Percentiles rank a stretch among this genome's conserved stretches.
These are phyloP conservation scores for Drosophila villosipedis DNA, from an alignment of 2,888 invertebrate species.

Conservation along the genomic window DNA sequence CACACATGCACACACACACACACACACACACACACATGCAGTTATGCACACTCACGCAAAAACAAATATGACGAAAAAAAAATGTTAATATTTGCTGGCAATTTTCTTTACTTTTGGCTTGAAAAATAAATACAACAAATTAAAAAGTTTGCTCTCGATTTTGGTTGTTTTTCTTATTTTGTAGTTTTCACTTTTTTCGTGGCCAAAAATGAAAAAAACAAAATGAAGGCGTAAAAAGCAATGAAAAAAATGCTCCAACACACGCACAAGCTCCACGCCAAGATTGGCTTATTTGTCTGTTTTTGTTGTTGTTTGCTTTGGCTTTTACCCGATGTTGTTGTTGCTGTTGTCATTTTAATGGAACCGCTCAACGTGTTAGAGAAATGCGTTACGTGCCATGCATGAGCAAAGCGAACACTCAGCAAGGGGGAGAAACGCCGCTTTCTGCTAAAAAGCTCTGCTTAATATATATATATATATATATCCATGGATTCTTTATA, in stretches of 20 bases:
- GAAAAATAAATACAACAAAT: slow-evolving; percentile 24
- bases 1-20: slow-evolving; percentile 13
- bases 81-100: slow-evolving; percentile 52
- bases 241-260: slow-evolving; percentile 34
- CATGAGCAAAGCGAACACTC: slow-evolving; percentile 37
- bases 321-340: slow-evolving; percentile 27
- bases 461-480: not conserved
- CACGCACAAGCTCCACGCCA: slow-evolving; percentile 65
- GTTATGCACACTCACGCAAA: slow-evolving; percentile 2
- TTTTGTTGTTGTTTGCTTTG: slow-evolving; percentile 36
- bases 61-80: slow-evolving; percentile 30
- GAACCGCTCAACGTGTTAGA: slow-evolving; percentile 56
- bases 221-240: slow-evolving; percentile 18
- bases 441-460: not conserved
- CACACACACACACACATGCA: not conserved
- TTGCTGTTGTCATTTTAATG: slow-evolving; percentile 36
- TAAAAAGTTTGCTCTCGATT: slow-evolving; percentile 57
- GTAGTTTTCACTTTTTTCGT: slow-evolving; percentile 72
- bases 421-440: slow-evolving; percentile 4
- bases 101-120: slow-evolving; percentile 60
- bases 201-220: slow-evolving; percentile 47
- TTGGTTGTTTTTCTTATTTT: slow-evolving; percentile 18
- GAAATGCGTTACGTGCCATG: slow-evolving; percentile 78
- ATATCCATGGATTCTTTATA: not conserved
- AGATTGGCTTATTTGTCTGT: slow-evolving; percentile 63